A percentile compares a stretch with the other conserved stretches of the same genome.
These are phyloP conservation scores for Catamblyrhynchus diadema DNA, from an alignment of 2,797 vertebrate genomes.

Conservation along the genomic window DNA sequence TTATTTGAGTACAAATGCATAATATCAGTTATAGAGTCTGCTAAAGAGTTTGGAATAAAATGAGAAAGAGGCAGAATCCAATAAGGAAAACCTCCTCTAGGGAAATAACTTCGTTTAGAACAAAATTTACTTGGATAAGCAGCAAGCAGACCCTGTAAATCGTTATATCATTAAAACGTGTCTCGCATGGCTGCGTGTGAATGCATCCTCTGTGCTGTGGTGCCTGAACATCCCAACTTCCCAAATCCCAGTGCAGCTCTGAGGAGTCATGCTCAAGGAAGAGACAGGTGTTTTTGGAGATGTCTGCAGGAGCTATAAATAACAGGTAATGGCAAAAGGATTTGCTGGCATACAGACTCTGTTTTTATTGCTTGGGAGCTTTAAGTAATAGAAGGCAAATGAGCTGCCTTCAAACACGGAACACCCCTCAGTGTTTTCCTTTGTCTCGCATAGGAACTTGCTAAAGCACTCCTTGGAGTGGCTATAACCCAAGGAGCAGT, in stretches of 20 bases:
- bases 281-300: neutral
- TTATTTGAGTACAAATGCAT: neutral
- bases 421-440: neutral
- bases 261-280: neutral
- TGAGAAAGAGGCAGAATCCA: neutral
- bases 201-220: neutral
- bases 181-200: neutral
- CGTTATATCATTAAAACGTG: neutral
- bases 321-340: neutral
- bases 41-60: neutral
- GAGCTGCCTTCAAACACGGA: neutral
- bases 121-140: neutral
- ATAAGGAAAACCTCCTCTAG: neutral
- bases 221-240: neutral
- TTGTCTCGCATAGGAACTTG: neutral
- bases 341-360: neutral
- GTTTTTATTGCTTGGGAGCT: neutral
- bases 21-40: neutral
- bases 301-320: neutral
- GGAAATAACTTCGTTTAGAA: neutral
- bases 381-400: neutral
- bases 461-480: neutral
- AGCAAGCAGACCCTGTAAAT: neutral
- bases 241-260: neutral
- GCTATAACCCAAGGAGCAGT: neutral